Evolutionary conservation across 2,113 vertebrate species (phyloP), one percentile per base, ranked within the genome.

Genomic region (Sapayoa aenigma): DNA sequence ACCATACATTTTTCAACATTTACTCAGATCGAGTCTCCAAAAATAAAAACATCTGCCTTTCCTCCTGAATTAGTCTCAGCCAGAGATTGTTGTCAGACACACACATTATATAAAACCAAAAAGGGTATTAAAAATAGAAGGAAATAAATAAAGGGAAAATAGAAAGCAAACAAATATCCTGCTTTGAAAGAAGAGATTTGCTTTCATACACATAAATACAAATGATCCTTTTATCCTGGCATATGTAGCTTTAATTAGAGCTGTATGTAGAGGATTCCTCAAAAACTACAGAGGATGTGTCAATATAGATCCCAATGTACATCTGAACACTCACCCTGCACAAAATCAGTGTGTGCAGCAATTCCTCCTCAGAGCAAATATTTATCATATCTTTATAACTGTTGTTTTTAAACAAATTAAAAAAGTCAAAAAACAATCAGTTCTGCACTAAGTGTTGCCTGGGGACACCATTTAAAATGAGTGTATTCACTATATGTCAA

Each of bases 1-100:
- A 31, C 24, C 6, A 4, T 31, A 27, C 2, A 12, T 93, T 93
- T 88, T 74, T 80, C 73, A 78, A 42, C 30, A 41, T 90, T 86
- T 84, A 60, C 75, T 68, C 39, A 68, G 73, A 81, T 89, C 47
- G 72, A 46, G 35, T 4, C 89, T 41, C 92, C 92, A 94, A 90
- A 96, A 92, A 94, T 94, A 93, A 90, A 49, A 89, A 84, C 72
- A 31, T 75, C 85, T 96, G 44, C 90, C 71, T 96, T 94, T 91
- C 83, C n/a, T 66, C 35, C 35, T 69, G 82, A 87, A 97, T 95
- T 66, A 93, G 68, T 56, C 41, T 94, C 85, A 84, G 76, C 19
- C 72, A 60, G 68, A 50, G 44, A 44, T 50, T 30, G 42, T 33
- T 90, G 88, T 78, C 3, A 18, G 88, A 81, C 30, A 39, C 60